Evolutionary conservation across 1,140 invertebrate species (phyloP), one percentile per base, ranked within the genome.

Genomic region (Steinernema khuongi): DNA sequence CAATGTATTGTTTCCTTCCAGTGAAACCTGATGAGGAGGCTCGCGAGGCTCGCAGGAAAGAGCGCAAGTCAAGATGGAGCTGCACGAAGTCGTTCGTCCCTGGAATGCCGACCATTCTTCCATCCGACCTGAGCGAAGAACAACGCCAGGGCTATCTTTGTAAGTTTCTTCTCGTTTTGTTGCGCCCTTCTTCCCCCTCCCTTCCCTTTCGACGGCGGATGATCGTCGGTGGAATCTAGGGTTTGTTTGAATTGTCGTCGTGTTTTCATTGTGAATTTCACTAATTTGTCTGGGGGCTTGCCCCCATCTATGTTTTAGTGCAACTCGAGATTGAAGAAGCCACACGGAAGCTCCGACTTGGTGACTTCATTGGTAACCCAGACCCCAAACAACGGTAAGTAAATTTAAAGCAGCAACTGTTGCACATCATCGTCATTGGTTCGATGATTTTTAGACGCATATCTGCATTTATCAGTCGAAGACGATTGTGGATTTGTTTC

Each of bases 271-370:
- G n/a, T 73, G 19, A 14, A 41, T n/a, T 71, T 0, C 17, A 69
- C n/a, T 44, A 76, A 75, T 75, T 19, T 66, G 30, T 17, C n/a
- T 31, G 33, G 70, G 70, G 70, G 31, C 70, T 22, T 19, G 50
- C 19, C 33, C 68, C 36, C 74, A 68, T 67, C 31, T 31, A 44
- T 32, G 36, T 85, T 83, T 78, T 71, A 85, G 83, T 83, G 29
- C 83, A 83, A 81, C 74, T 84, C 68, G 83, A 84, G 75, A 81
- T 84, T 44, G 83, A 84, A 50, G 83, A 84, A 41, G 73, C 81
- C 7, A 84, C 83, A 18, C 75, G 84, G 19, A 79, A 81, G 69
- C 76, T 84, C n/a, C 79, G 83, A 11, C 69, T 80, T 29, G 77
- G 77, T 31, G 83, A 85, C 44, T 85, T 83, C 69, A 33, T 36